phyloP scores from a whole-genome alignment of 2,113 vertebrate species.

The Fulica atra region DNA sequence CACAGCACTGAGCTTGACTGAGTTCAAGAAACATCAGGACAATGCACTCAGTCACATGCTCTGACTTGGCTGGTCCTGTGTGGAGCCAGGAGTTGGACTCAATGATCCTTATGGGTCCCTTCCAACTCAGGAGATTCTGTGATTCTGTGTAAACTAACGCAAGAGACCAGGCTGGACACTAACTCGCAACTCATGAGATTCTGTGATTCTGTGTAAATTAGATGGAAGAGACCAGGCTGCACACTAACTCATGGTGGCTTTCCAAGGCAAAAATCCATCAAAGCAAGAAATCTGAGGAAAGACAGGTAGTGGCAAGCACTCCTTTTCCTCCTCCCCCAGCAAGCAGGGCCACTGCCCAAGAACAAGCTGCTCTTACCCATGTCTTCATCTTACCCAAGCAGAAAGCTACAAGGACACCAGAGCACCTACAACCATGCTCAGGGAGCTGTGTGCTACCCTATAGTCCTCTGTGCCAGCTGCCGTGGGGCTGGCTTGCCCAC shows the following conservation, averaged over 20 bases:
- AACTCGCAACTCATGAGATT: no score
- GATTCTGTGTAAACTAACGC: neutral
- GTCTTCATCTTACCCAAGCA: neutral
- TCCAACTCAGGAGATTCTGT: no score
- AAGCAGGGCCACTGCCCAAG: neutral
- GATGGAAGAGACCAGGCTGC: neutral
- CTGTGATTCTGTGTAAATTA: neutral
- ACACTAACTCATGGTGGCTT: neutral
- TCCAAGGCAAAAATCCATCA: neutral
- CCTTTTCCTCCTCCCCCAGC: neutral
- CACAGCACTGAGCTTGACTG: no score
- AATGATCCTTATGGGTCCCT: no score
- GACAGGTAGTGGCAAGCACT: neutral
- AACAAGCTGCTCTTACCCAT: neutral
- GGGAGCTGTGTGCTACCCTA: no score
- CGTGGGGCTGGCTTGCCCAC: neutral
- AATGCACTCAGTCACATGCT: no score
- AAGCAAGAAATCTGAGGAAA: neutral
- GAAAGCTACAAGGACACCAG: neutral
- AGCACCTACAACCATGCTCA: accelerated
- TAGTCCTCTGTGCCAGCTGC: no score
- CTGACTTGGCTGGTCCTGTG: no score
- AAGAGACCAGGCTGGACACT: neutral
- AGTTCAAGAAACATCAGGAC: no score
- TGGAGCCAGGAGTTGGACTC: no score